Percentiles rank a stretch among this genome's conserved stretches.
These are phyloP conservation scores for Echiichthys vipera DNA, from an alignment of 2,797 vertebrate species.

Conservation along the genomic window DNA sequence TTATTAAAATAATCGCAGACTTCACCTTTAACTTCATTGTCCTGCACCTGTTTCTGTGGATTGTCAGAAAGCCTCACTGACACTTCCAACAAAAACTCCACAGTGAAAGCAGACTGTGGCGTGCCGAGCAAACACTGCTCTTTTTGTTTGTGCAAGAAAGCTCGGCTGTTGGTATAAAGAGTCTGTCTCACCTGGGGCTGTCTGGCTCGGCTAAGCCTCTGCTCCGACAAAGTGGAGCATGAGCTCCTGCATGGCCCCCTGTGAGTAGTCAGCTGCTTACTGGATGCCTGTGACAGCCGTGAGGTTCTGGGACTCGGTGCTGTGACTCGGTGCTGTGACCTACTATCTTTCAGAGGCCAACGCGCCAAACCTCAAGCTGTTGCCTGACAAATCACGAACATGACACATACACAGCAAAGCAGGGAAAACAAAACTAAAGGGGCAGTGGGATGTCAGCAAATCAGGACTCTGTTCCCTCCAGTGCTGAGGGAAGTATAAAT, in stretches of 20 bases:
- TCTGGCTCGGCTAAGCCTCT: slow-evolving; percentile 73
- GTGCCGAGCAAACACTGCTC: slow-evolving; percentile 63
- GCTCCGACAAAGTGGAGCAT: slow-evolving; percentile 80
- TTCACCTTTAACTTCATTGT: slow-evolving; percentile 27
- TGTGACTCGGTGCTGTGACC: slow-evolving; percentile 74
- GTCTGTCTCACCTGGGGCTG: slow-evolving; percentile 78
- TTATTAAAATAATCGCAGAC: too few relatives aligned
- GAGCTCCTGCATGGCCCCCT: slow-evolving; percentile 71
- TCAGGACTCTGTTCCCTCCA: slow-evolving; percentile 50
- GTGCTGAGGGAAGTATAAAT: slow-evolving; percentile 49
- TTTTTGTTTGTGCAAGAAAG: slow-evolving; percentile 71
- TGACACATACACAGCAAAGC: slow-evolving; percentile 65
- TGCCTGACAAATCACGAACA: slow-evolving; percentile 78
- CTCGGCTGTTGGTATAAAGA: slow-evolving; percentile 68
- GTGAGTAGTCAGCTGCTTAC: slow-evolving; percentile 75
- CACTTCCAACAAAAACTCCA: slow-evolving; percentile 53
- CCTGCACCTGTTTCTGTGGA: slow-evolving; percentile 20
- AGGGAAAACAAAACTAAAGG: slow-evolving; percentile 63
- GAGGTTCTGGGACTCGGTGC: slow-evolving; percentile 72
- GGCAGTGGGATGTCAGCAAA: slow-evolving; percentile 64
- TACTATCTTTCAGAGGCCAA: slow-evolving; percentile 73
- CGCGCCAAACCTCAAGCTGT: slow-evolving; percentile 76
- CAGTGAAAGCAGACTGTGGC: slow-evolving; percentile 51
- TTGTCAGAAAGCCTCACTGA: slow-evolving; percentile 43
- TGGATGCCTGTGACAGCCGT: slow-evolving; percentile 76